Evolutionary conservation across 2,888 invertebrate species (phyloP).

Genomic region (Synanthedon tipuliformis): DNA sequence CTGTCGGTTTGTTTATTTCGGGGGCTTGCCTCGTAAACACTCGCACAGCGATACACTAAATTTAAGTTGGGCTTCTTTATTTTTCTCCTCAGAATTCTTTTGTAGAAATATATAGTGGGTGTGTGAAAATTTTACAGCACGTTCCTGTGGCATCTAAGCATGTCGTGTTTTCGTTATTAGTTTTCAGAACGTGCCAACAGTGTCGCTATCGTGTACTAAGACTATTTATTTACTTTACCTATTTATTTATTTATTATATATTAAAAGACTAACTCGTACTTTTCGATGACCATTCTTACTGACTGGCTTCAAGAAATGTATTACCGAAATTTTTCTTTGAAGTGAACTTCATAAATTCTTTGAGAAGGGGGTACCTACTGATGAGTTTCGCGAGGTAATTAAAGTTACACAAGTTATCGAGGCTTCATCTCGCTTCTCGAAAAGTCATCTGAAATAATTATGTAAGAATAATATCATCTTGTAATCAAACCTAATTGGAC

Average conservation of each 20-base stretch:
- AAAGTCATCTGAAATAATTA: no score
- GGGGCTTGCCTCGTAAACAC: constrained; percentile 59
- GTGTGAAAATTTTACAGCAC: constrained; percentile 6
- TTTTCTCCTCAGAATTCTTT: constrained; percentile 39
- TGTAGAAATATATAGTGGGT: constrained; percentile 13
- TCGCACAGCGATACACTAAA: constrained; percentile 54
- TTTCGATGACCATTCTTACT: background rate
- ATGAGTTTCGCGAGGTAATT: no score
- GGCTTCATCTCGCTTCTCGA: no score
- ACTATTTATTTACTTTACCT: background rate
- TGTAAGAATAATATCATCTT: no score
- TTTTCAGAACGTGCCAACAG: constrained; percentile 1
- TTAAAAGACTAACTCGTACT: no score
- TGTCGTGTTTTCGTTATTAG: constrained; percentile 6
- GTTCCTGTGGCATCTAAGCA: background rate
- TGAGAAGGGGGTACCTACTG: background rate
- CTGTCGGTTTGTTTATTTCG: constrained; percentile 60
- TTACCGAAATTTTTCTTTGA: background rate
- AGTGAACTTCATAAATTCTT: background rate
- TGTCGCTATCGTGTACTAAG: background rate
- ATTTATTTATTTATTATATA: no score
- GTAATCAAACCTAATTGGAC: no score
- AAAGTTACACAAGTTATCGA: no score
- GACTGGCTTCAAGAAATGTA: background rate
- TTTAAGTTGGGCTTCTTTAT: constrained; percentile 52